phyloP scores from a whole-genome alignment of 2,797 vertebrate genomes.

The Danio jaintianensis region DNA sequence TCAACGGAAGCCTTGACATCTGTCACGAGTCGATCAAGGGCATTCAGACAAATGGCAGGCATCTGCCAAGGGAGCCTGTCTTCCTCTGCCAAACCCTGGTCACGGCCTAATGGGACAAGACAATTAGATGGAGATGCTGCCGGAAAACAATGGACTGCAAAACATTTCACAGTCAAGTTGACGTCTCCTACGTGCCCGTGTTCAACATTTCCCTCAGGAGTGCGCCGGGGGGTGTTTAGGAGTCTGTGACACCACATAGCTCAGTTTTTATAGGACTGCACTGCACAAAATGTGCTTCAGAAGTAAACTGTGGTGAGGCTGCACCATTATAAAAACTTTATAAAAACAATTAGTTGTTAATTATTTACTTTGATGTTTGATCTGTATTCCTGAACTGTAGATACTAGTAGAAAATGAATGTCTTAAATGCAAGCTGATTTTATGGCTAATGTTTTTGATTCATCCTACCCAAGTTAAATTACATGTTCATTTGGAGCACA shows the following conservation, averaged over 20 bases:
- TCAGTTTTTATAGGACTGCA: background rate
- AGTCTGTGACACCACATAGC: conserved; percentile 4
- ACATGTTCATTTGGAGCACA: no score
- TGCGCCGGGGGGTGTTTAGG: background rate
- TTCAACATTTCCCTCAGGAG: conserved; percentile 39
- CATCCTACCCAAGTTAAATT: no score
- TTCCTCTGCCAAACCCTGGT: conserved; percentile 70
- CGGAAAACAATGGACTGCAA: conserved; percentile 69
- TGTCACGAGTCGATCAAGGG: conserved; percentile 83
- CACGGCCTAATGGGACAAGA: conserved; percentile 79
- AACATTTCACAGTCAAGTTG: conserved; percentile 56
- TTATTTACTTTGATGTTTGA: no score
- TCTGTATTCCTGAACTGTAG: no score
- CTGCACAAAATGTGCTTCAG: background rate
- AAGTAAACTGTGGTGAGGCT: background rate
- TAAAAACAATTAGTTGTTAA: no score
- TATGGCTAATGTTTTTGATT: no score
- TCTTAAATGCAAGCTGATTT: no score
- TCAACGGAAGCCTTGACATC: conserved; percentile 83
- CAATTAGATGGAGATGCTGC: conserved; percentile 72
- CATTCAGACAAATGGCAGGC: conserved; percentile 76
- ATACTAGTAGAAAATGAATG: no score
- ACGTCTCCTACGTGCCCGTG: conserved; percentile 34
- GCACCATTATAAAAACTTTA: background rate
- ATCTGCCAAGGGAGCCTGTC: conserved; percentile 79